Base-by-base conservation (phyloP, 2,888 invertebrate species). In the Cerceris rybyensis region DNA sequence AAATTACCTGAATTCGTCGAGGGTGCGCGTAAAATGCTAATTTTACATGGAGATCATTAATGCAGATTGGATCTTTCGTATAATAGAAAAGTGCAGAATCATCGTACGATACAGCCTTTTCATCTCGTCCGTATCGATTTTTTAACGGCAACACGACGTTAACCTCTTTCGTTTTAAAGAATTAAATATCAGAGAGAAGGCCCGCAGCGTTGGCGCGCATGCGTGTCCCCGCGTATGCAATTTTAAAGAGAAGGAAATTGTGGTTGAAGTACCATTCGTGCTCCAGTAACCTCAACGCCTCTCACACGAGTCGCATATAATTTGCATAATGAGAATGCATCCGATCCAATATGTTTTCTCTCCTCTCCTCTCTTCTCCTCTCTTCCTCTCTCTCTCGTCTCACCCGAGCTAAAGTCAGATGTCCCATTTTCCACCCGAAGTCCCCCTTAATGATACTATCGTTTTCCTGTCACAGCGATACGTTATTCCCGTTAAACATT, bases 241-340 rank as follows among this genome's bases (percentile, higher is more conserved):
- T 43, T 54, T 39, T 60, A 52, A 71, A 71, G 59, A 67, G 52
- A 46, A 60, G 65, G 50, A 75, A 67, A 52, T 46, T 13, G 46
- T 42, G 14, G 57, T 8, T 11, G 66, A 16, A 54, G n/a, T 28
- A 11, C 52, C 43, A 42, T 8, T 17, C 55, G 13, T 46, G 57
- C 54, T 54, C 16, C 41, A 66, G 46, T 42, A 64, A 74, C 69
- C 64, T 50, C 63, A 58, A 64, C 58, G 58, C 41, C 41, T 58
- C 14, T 68, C 76, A 58, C 54, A 39, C 68, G 55, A 58, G 65
- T 65, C 64, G 59, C 68, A 60, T 69, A 55, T 65, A 65, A 69
- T 77, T 69, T 77, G 69, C 69, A 73, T 77, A 72, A 76, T 63
- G 54, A 72, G 52, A 52, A 68, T 67, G 58, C 72, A 72, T 58